These are phyloP conservation scores for Bergia sp. DNA, from an alignment of 92 coral and sea anemone genomes.

Conservation along the genomic window DNA sequence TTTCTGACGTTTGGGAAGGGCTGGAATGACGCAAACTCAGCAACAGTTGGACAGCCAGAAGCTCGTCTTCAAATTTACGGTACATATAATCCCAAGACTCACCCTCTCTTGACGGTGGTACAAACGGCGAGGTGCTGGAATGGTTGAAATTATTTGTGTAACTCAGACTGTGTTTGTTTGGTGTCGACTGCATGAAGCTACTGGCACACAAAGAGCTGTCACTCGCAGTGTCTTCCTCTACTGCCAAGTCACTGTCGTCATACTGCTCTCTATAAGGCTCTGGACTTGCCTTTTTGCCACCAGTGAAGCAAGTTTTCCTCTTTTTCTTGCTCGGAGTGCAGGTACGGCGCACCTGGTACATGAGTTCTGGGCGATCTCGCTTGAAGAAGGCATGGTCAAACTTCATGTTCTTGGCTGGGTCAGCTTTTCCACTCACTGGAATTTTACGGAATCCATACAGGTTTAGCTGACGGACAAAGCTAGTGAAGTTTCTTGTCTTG, in stretches of 20 bases:
- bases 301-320: slow-evolving; percentile 57
- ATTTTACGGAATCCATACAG: slow-evolving; percentile 93
- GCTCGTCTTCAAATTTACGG: slow-evolving; percentile 92
- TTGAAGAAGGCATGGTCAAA: slow-evolving; percentile 92
- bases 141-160: slow-evolving; percentile 54
- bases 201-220: slow-evolving; percentile 44
- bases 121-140: slow-evolving; percentile 63
- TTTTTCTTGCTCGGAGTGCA: slow-evolving; percentile 90
- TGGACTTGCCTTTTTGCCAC: slow-evolving; percentile 61
- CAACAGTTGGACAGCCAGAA: slow-evolving; percentile 88
- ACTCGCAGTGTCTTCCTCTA: slow-evolving; percentile 56
- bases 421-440: slow-evolving; percentile 96
- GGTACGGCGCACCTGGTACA: slow-evolving; percentile 95
- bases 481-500: slow-evolving; percentile 97
- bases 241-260: slow-evolving; percentile 66
- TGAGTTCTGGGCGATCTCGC: slow-evolving; percentile 90
- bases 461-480: slow-evolving; percentile 98
- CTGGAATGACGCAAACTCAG: slow-evolving; percentile 85
- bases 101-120: slow-evolving; percentile 57
- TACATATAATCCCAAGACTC: slow-evolving; percentile 81
- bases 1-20: slow-evolving; percentile 56
- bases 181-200: slow-evolving; percentile 32
- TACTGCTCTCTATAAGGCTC: slow-evolving; percentile 66
- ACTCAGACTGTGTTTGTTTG: slow-evolving; percentile 38
- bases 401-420: slow-evolving; percentile 98